Percentiles rank a stretch among this genome's conserved stretches.
Conservation (phyloP, 2,888 invertebrate genomes). For the Amitus sp. region DNA sequence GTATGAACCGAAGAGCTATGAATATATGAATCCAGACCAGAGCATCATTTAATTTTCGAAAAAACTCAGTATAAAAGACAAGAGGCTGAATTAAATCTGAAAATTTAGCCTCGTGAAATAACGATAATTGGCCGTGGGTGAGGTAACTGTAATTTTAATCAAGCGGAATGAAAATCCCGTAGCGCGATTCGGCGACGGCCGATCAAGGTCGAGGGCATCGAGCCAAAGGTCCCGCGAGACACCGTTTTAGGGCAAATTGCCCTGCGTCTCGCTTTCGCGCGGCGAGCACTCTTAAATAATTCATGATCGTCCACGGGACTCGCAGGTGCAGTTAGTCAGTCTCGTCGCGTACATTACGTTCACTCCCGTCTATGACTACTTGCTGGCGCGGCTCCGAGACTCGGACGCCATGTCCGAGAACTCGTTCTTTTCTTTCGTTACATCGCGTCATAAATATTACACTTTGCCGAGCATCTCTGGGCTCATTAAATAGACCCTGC, state of each 20-base stretch:
- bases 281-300: conserved; percentile 45
- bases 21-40: no score
- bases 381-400: conserved; percentile 20
- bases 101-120: no score
- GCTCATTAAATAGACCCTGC: no score
- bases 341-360: conserved; percentile 21
- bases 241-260: conserved; percentile 43
- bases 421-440: conserved; percentile 7
- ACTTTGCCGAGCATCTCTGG: not conserved
- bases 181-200: not conserved
- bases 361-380: conserved; percentile 29
- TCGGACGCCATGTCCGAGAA: conserved; percentile 9
- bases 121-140: not conserved
- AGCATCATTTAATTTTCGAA: no score
- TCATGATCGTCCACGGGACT: conserved; percentile 39
- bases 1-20: no score
- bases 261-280: conserved; percentile 28
- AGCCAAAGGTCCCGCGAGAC: conserved; percentile 40
- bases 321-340: conserved; percentile 30
- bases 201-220: conserved; percentile 39
- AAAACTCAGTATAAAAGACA: no score
- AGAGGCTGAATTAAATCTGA: no score
- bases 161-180: not conserved
- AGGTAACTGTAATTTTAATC: conserved; percentile 1
- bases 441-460: conserved; percentile 1